Conservation (phyloP, 2,888 invertebrate species). For the Euphydryas editha region DNA sequence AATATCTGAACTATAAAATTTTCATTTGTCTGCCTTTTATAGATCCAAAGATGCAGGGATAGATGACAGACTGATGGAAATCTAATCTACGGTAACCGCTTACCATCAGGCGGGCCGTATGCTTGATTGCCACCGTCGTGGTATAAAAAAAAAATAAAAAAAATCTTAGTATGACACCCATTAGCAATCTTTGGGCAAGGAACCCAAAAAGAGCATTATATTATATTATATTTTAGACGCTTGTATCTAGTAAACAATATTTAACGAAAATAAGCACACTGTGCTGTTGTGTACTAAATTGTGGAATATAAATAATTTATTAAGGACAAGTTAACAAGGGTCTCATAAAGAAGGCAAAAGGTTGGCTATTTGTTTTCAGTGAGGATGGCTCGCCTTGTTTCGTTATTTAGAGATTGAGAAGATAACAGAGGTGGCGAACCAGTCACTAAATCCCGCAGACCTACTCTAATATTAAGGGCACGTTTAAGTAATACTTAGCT, state of each 20-base stretch:
- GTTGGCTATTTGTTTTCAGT: constrained; percentile 81
- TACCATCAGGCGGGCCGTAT: too few relatives aligned
- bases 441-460: constrained; percentile 54
- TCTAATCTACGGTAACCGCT: too few relatives aligned
- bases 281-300: constrained; percentile 54
- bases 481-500: constrained; percentile 38
- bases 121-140: too few relatives aligned
- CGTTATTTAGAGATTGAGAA: constrained; percentile 71
- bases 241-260: constrained; percentile 56
- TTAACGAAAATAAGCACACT: constrained; percentile 65
- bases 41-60: too few relatives aligned
- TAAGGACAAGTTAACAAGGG: constrained; percentile 83
- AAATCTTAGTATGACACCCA: too few relatives aligned
- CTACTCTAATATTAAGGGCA: constrained; percentile 54
- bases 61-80: too few relatives aligned
- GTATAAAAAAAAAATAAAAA: too few relatives aligned
- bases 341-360: constrained; percentile 83
- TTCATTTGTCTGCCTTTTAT: too few relatives aligned
- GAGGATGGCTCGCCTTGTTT: constrained; percentile 74
- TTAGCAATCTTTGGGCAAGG: too few relatives aligned
- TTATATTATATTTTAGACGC: constrained; percentile 11
- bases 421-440: constrained; percentile 53
- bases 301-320: constrained; percentile 81
- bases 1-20: too few relatives aligned
- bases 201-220: neutral